Conservation (phyloP, 35 echinoderm and acorn worm genomes). For the Ophiothrix spiculata region DNA sequence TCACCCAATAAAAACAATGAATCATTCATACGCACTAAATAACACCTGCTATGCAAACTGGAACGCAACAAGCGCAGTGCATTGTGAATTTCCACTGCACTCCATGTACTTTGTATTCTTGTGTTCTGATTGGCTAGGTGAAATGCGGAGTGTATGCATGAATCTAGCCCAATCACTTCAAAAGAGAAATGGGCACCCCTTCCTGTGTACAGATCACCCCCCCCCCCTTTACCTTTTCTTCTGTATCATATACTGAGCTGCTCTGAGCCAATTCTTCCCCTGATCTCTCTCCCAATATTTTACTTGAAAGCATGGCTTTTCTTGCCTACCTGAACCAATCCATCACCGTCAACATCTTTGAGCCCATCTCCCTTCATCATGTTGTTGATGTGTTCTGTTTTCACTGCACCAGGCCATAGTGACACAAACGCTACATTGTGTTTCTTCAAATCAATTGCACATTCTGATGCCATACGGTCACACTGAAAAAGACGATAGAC, state of each 20-base stretch:
- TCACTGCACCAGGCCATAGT: constrained; percentile 67
- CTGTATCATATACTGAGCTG: neutral
- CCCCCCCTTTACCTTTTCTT: neutral
- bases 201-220: no score
- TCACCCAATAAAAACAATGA: no score
- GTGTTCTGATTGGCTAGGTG: no score
- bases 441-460: constrained; percentile 51
- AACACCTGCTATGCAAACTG: no score
- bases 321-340: neutral
- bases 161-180: no score
- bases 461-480: constrained; percentile 60
- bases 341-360: neutral
- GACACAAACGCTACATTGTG: constrained; percentile 53
- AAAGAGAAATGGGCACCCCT: no score
- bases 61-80: no score
- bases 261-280: neutral
- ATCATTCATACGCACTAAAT: no score
- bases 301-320: neutral
- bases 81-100: no score
- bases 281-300: neutral
- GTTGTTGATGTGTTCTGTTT: constrained; percentile 44
- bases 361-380: constrained; percentile 1
- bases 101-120: no score
- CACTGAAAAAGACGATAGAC: no score
- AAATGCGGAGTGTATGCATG: no score